Evolutionary conservation across 2,797 vertebrate genomes (phyloP).

Genomic region (Buceros bicornis): DNA sequence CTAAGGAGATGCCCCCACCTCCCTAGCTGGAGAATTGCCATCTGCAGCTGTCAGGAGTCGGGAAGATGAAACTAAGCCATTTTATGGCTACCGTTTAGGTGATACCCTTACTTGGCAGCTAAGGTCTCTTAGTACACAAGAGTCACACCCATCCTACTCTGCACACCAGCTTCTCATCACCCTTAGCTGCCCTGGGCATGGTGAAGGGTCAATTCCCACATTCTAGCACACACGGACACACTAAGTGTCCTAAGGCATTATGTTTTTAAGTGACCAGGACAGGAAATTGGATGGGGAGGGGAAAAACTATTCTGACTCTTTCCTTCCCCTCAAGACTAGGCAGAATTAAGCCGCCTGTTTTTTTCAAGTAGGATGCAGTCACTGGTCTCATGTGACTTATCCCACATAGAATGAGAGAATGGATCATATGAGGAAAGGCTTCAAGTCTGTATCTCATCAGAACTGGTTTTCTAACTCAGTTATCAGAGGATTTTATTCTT

Average conservation of each 20-base stretch:
- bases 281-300: background rate
- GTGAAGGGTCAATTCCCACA: background rate
- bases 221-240: background rate
- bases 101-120: background rate
- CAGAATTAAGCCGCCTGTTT: background rate
- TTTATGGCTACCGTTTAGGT: background rate
- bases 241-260: background rate
- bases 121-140: background rate
- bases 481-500: background rate
- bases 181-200: background rate
- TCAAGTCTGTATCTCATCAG: background rate
- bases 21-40: accelerated
- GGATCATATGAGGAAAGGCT: background rate
- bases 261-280: background rate
- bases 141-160: background rate
- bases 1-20: background rate
- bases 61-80: background rate
- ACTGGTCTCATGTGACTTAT: background rate
- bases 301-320: background rate
- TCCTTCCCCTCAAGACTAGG: background rate
- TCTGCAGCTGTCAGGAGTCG: background rate
- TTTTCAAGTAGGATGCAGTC: background rate
- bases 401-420: background rate
- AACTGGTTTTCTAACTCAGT: background rate
- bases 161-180: background rate